phyloP scores from a whole-genome alignment of 2,113 vertebrate genomes.

The Ceuthmochares aereus region DNA sequence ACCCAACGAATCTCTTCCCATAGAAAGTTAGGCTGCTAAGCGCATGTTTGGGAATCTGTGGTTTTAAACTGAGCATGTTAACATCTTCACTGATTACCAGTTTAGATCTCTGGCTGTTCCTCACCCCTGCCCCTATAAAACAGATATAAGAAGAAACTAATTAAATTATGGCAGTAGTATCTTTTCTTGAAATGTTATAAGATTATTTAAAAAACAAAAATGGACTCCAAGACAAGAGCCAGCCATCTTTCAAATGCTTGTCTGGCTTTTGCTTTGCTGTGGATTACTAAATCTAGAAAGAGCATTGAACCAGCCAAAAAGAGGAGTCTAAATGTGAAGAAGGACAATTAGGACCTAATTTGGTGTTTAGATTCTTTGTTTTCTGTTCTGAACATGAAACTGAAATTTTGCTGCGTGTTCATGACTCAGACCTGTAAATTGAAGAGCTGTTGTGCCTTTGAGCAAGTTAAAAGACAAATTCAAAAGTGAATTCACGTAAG shows the following conservation, averaged over 20 bases:
- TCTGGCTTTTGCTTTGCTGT: not conserved
- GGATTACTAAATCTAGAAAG: not conserved
- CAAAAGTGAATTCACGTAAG: not conserved
- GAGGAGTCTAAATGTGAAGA: not conserved
- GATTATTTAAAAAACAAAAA: not conserved
- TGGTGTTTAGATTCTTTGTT: not conserved
- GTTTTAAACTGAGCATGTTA: not conserved
- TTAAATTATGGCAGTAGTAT: not conserved
- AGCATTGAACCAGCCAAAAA: not conserved
- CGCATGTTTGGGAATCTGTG: not conserved
- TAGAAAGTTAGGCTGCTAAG: not conserved
- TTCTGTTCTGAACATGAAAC: not conserved
- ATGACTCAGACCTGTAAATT: not conserved
- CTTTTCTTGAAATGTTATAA: not conserved
- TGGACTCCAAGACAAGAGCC: not conserved
- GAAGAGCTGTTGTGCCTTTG: accelerated
- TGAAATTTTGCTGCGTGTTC: not conserved
- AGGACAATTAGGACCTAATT: not conserved
- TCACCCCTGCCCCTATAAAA: not conserved
- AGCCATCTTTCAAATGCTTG: not conserved
- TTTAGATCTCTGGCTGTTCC: not conserved
- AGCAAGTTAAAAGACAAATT: not conserved
- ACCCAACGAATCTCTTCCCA: not conserved
- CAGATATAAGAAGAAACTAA: not conserved
- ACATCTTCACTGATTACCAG: not conserved